phyloP scores from a whole-genome alignment of 2,888 invertebrate genomes.

The Dicroscelio sp. region DNA sequence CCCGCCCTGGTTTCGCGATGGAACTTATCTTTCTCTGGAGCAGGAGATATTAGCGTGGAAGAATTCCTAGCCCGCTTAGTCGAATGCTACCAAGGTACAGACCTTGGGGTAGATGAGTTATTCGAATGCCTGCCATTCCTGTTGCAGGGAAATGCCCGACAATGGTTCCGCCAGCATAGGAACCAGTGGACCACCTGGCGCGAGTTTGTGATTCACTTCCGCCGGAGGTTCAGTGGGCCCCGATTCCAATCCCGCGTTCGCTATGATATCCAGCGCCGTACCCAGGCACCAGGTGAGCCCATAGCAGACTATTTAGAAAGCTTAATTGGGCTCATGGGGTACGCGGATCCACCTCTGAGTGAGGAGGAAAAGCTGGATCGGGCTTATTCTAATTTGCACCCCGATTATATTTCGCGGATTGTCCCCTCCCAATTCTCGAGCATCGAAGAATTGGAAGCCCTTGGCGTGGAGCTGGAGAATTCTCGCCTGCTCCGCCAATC shows the following conservation, averaged over 20 bases:
- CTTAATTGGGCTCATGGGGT: neutral
- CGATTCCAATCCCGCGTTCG: neutral
- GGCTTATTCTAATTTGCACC: neutral
- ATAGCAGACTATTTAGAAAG: neutral
- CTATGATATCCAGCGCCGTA: neutral
- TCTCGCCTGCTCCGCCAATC: neutral
- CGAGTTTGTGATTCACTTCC: constrained; percentile 1
- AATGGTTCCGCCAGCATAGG: constrained; percentile 9
- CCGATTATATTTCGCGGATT: neutral
- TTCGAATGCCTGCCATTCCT: no score
- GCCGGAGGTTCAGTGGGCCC: neutral
- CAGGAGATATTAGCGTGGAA: no score
- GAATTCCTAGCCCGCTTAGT: no score
- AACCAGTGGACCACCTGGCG: neutral
- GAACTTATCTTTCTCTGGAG: no score
- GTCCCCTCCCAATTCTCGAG: neutral
- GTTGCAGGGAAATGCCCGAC: no score
- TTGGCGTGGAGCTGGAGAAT: neutral
- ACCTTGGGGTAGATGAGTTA: no score
- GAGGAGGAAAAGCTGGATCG: constrained; percentile 12
- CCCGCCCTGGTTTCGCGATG: no score
- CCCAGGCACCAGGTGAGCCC: constrained; percentile 1
- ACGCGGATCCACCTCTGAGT: neutral
- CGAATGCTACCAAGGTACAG: no score
- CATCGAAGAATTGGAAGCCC: neutral